Evolutionary conservation across 2,888 invertebrate species (phyloP), one percentile per base, ranked within the genome.

Genomic region (Leptinotarsa haldemani): DNA sequence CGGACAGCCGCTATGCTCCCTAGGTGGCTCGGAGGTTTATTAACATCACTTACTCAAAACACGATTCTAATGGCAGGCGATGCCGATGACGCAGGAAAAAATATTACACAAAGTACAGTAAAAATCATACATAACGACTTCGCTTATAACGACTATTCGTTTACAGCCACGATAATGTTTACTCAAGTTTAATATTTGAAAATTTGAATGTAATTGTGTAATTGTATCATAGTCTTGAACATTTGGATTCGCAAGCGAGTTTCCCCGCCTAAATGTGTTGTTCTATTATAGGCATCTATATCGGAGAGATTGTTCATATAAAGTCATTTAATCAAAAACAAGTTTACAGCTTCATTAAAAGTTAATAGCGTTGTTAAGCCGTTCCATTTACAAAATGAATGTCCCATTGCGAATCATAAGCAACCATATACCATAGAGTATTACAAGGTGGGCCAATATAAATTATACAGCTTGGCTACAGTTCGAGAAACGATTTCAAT

Each of bases 341-440:
- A 25, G 66, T 71, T 58, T 61, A 67, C 58, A 18, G 50, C 66
- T 66, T 63, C 52, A 52, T 66, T 61, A 50, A 52, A 30, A 16
- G 53, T n/a, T 69, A 73, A 69, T 65, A 65, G 70, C 56, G 52
- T 65, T 68, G 68, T 71, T 68, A 50, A 58, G 47, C 58, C 65
- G 68, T 65, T 74, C 71, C 30, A 71, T 71, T 74, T 68, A 68
- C 58, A 15, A 65, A 68, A 63, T 61, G 70, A 68, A 68, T 68
- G 56, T 68, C 47, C 64, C 22, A 74, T 56, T 20, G 71, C 56
- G 56, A 71, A 65, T 64, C 52, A 30, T 66, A 65, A 61, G 61
- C 61, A 61, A 61, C 40, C 25, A 61, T 61, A 56, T 56, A 22
- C 13, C 13, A 56, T 56, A 22, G 20, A 22, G 56, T 22, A 22